A percentile compares a stretch with the other conserved stretches of the same genome.
Conservation (phyloP, 2,888 invertebrate species). For the Pteria penguin region DNA sequence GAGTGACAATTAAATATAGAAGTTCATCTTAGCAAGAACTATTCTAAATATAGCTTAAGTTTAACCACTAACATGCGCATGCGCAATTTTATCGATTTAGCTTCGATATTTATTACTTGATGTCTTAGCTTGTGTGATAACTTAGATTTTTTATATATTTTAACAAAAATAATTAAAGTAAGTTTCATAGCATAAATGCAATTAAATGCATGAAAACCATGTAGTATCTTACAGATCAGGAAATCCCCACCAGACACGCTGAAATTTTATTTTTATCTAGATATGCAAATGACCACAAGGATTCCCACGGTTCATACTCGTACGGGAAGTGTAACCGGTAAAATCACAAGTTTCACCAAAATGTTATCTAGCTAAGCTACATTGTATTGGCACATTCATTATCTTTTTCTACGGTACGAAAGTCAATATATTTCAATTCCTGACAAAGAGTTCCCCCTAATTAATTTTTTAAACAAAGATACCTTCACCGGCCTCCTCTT, state of each 20-base stretch:
- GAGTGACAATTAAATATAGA: background rate
- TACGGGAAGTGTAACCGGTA: background rate
- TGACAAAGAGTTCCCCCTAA: conserved; percentile 17
- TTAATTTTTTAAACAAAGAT: conserved; percentile 44
- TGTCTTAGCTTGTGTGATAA: too few relatives aligned
- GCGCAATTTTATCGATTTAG: conserved; percentile 51
- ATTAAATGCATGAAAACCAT: background rate
- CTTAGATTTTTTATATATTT: conserved; percentile 32
- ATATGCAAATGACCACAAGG: conserved; percentile 72
- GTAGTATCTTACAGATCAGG: conserved; percentile 3
- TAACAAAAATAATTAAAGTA: conserved; percentile 4
- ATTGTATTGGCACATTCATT: background rate
- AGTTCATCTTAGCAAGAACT: background rate
- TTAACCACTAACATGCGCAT: conserved; percentile 57
- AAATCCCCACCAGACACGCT: conserved; percentile 35
- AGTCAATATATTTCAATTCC: background rate
- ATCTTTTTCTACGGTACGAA: too few relatives aligned
- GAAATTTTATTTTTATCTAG: conserved; percentile 50
- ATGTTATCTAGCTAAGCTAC: background rate
- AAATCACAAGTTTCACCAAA: background rate
- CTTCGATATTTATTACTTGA: conserved; percentile 65
- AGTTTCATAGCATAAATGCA: too few relatives aligned
- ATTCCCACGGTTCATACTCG: conserved; percentile 49
- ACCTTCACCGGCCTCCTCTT: conserved; percentile 54
- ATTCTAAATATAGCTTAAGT: conserved; percentile 11